These are phyloP conservation scores for Recurvirostra avosetta DNA, from an alignment of 2,113 vertebrate genomes.

Conservation along the genomic window DNA sequence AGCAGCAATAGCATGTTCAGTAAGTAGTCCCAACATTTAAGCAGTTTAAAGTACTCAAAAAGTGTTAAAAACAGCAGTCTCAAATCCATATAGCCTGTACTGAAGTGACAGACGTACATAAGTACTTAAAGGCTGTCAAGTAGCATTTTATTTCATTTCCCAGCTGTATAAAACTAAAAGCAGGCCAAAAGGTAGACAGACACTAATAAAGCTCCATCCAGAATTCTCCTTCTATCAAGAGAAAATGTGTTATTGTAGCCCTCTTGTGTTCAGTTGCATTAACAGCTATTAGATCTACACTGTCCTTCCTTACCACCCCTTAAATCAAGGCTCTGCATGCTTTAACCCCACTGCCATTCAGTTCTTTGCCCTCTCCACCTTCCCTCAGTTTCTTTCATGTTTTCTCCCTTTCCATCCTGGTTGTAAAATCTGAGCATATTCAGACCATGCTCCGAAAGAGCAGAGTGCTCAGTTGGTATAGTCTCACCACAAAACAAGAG, in stretches of 20 bases:
- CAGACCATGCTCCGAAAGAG: not conserved
- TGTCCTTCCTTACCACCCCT: not conserved
- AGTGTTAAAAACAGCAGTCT: not conserved
- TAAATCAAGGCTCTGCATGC: not conserved
- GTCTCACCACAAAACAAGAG: not conserved
- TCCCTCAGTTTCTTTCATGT: not conserved
- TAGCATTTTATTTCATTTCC: not conserved
- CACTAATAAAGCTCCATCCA: not conserved
- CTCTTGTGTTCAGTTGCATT: conserved; percentile 57
- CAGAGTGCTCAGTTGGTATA: not conserved
- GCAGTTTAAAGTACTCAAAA: not conserved
- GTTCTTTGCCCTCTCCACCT: not conserved
- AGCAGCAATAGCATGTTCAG: not conserved
- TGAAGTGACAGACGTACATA: not conserved
- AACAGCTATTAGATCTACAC: not conserved
- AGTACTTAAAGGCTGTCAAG: not conserved
- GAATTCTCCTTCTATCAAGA: not conserved
- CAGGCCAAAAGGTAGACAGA: not conserved
- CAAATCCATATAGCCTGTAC: not conserved
- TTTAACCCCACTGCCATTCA: not conserved
- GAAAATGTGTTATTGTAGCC: conserved; percentile 19
- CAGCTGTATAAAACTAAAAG: not conserved
- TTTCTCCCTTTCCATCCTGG: not conserved
- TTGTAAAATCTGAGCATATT: not conserved
- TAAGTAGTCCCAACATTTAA: not conserved